Evolutionary conservation across 2,888 invertebrate genomes (phyloP).

Genomic region (Lithophane ornitopus): DNA sequence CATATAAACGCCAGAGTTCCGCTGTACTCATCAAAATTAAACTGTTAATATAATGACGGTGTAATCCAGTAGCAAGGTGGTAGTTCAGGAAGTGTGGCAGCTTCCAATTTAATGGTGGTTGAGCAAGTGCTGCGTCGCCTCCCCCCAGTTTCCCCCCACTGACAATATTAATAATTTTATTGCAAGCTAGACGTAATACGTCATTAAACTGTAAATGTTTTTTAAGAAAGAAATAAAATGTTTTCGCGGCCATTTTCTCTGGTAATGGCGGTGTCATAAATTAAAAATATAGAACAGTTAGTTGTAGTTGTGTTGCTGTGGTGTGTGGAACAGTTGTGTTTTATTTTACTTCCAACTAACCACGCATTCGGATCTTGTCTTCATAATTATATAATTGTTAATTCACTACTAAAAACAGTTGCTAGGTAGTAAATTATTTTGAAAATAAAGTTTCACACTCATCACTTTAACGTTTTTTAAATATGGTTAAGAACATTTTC

Average conservation of each 20-base stretch:
- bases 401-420: no score
- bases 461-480: neutral
- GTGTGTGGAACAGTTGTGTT: slow-evolving; percentile 5
- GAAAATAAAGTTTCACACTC: neutral
- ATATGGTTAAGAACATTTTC: neutral
- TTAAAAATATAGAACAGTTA: slow-evolving; percentile 32
- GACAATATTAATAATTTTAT: slow-evolving; percentile 84
- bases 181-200: slow-evolving; percentile 76
- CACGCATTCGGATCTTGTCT: neutral
- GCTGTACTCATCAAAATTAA: slow-evolving; percentile 65
- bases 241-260: slow-evolving; percentile 25
- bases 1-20: slow-evolving; percentile 51
- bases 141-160: slow-evolving; percentile 68
- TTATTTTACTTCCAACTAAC: neutral
- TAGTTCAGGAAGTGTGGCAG: slow-evolving; percentile 86
- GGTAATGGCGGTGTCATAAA: slow-evolving; percentile 35
- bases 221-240: slow-evolving; percentile 56
- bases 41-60: slow-evolving; percentile 73
- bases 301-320: no score
- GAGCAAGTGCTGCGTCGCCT: slow-evolving; percentile 85
- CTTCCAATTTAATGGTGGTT: slow-evolving; percentile 90
- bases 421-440: neutral
- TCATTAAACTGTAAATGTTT: slow-evolving; percentile 66
- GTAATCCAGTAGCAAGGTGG: slow-evolving; percentile 84
- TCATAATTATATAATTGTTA: neutral